Conservation (phyloP, 2,797 vertebrate genomes). For the Rallus crepitans region DNA sequence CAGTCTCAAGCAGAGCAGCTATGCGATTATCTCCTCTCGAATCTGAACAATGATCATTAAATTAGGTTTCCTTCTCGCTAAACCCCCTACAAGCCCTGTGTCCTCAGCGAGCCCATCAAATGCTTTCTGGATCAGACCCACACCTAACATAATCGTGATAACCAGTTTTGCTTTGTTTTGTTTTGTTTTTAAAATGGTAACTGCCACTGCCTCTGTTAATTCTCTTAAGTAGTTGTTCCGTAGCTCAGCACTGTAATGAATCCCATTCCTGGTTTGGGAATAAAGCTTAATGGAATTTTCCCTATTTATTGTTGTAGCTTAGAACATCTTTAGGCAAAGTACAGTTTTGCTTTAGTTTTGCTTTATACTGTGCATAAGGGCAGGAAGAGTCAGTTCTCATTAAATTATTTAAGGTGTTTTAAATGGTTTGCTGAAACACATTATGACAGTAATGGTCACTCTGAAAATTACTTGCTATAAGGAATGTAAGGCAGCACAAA, state of each 20-base stretch:
- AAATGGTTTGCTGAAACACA: background rate
- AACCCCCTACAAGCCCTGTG: background rate
- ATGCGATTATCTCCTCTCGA: background rate
- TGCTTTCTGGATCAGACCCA: background rate
- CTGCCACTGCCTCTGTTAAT: background rate
- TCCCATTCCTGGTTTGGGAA: background rate
- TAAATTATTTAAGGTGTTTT: background rate
- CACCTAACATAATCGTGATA: background rate
- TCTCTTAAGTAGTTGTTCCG: background rate
- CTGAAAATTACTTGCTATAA: background rate
- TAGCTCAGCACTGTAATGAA: background rate
- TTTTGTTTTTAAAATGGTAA: background rate
- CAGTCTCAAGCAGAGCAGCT: background rate
- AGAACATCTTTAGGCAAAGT: background rate
- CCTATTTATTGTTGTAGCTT: background rate
- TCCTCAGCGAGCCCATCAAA: background rate
- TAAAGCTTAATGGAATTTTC: background rate
- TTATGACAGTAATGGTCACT: background rate
- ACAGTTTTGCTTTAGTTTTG: background rate
- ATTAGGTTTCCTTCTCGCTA: conserved; percentile 1
- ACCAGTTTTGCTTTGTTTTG: background rate
- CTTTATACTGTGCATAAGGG: background rate
- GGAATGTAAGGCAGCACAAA: background rate
- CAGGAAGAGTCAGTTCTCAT: background rate
- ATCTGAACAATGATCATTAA: background rate